Evolutionary conservation across 2,797 vertebrate species (phyloP).

Genomic region (Jordanella pulchra): DNA sequence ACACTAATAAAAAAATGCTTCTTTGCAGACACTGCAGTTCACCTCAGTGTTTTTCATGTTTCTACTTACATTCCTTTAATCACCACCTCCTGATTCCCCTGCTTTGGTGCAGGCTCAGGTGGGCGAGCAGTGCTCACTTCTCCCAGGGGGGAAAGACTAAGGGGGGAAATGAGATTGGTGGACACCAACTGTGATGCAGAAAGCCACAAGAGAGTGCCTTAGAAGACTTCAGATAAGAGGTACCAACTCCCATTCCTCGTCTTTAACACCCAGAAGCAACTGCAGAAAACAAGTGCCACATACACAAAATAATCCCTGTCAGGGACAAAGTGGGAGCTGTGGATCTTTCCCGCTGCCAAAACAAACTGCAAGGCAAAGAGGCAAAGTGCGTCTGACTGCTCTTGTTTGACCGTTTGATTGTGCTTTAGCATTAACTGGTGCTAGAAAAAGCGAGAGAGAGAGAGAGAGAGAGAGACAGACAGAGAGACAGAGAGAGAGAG

Average conservation of each 20-base stretch:
- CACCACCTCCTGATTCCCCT: constrained; percentile 46
- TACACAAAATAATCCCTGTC: constrained; percentile 12
- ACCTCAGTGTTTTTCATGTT: constrained; percentile 27
- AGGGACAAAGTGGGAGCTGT: constrained; percentile 10
- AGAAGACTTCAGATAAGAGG: constrained; percentile 25
- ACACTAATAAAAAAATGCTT: constrained; percentile 36
- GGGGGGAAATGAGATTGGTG: constrained; percentile 25
- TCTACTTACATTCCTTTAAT: constrained; percentile 45
- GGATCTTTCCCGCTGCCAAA: constrained; percentile 20
- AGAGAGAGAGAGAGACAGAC: neutral
- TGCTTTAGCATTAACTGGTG: constrained; percentile 17
- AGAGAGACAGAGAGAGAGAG: constrained; percentile 6
- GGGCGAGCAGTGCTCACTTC: constrained; percentile 31
- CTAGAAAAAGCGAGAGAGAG: constrained; percentile 11
- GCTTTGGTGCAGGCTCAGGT: constrained; percentile 19
- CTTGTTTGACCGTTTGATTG: constrained; percentile 40
- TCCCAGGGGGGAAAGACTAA: constrained; percentile 7
- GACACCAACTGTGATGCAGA: constrained; percentile 24
- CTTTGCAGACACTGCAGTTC: constrained; percentile 34
- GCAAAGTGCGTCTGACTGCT: constrained; percentile 17
- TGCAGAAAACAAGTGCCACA: constrained; percentile 4
- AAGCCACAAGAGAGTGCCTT: constrained; percentile 36
- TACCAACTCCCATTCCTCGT: constrained; percentile 28
- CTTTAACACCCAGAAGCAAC: constrained; percentile 23
- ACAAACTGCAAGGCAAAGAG: constrained; percentile 23